phyloP scores from a whole-genome alignment of 2,113 vertebrate species.

The Cyanoderma ruficeps region DNA sequence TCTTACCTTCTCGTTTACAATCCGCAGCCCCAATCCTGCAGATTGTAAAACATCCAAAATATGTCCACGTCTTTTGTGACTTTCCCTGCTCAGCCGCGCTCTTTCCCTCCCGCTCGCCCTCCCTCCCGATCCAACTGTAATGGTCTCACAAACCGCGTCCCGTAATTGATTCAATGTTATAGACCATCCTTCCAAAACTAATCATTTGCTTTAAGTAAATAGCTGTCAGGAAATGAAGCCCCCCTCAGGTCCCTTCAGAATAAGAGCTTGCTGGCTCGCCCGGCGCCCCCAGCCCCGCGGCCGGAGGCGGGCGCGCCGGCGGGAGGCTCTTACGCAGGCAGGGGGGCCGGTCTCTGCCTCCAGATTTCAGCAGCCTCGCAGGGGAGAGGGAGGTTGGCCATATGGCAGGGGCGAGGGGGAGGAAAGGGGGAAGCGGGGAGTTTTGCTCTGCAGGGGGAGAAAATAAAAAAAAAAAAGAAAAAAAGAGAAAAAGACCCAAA shows the following conservation, averaged over 20 bases:
- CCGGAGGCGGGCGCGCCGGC: constrained; percentile 8
- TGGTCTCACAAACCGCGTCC: constrained; percentile 82
- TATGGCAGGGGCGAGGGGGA: constrained; percentile 65
- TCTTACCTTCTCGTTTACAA: constrained; percentile 74
- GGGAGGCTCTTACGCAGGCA: constrained; percentile 75
- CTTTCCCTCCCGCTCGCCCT: constrained; percentile 71
- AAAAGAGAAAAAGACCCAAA: neutral
- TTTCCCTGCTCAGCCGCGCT: constrained; percentile 65
- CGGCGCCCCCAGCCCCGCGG: constrained; percentile 46
- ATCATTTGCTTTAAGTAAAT: constrained; percentile 96
- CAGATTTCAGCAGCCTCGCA: constrained; percentile 68
- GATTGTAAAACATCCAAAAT: constrained; percentile 68
- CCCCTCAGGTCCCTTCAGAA: constrained; percentile 80
- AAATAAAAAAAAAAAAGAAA: neutral
- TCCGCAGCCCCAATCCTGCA: constrained; percentile 72
- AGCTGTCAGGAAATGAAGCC: constrained; percentile 91
- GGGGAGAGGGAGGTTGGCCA: constrained; percentile 65
- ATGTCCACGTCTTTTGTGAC: constrained; percentile 74
- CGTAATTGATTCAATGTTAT: constrained; percentile 94
- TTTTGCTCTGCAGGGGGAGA: neutral
- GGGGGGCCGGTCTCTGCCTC: constrained; percentile 64
- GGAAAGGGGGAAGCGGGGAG: constrained; percentile 6
- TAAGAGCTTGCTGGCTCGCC: constrained; percentile 75
- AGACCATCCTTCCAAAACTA: constrained; percentile 91
- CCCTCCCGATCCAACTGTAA: constrained; percentile 74